Evolutionary conservation across 2,113 vertebrate species (phyloP), one percentile per base, ranked within the genome.

Genomic region (Ochotona curzoniae): DNA sequence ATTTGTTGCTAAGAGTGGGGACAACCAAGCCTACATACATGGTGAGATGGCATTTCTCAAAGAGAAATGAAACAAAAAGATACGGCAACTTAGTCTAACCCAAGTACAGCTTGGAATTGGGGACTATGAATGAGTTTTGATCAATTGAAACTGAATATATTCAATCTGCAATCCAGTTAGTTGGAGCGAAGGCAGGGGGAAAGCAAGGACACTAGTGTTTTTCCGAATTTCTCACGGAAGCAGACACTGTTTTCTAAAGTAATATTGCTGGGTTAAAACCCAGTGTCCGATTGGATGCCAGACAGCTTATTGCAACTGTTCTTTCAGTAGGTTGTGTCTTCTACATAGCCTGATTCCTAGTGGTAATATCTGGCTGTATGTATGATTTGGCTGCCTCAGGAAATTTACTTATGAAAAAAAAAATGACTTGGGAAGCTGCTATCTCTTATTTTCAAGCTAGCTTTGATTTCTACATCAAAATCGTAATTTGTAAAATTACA

Each of bases 141-240:
- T 10, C 11, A 64, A 13, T 30, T 44, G 23, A 30, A 87, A 17
- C 15, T 14, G 61, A 74, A 83, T 54, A 15, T 71, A 89, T 76
- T 84, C 38, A 93, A 10, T 81, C 21, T 80, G 32, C 12, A 25
- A 78, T 18, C 15, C 54, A 57, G 14, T 14, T 17, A 57, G 54
- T 6, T 57, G 54, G 54, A 76, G 8, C 38, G 17, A 35, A n/a
- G n/a, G n/a, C n/a, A n/a, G 1, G 64, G 7, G 2, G 28, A 61
- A 20, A 89, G 1, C 11, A 86, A 89, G 64, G 74, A 38, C 2
- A n/a, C 75, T 32, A 32, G 32, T 66, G 23, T 7, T 87, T 74
- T 32, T 7, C 30, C 63, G 30, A 92, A 76, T 89, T 88, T 91
- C 76, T 75, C 54, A 87, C 21, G 23, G 54, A 80, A 90, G 6